Conservation (phyloP, 2,888 invertebrate genomes). For the Branchipolynoe longqiensis region DNA sequence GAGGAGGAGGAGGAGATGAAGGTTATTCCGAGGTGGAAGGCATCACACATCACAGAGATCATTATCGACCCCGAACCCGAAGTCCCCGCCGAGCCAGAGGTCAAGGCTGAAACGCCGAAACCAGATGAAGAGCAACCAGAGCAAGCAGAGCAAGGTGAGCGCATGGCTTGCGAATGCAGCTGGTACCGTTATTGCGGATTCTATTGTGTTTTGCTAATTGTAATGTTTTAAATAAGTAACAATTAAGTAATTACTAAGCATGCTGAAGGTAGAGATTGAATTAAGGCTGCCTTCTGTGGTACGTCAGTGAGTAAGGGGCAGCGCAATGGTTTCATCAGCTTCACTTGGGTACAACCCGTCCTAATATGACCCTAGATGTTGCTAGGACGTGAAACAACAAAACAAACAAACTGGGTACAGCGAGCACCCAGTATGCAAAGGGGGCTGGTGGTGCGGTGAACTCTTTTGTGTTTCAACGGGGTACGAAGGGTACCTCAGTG, state of each 20-base stretch:
- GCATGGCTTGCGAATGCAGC: too few relatives aligned
- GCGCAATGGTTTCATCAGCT: not conserved
- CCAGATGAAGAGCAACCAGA: not conserved
- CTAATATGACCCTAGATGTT: not conserved
- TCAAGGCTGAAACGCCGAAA: conserved; percentile 19
- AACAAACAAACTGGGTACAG: too few relatives aligned
- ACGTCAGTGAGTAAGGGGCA: not conserved
- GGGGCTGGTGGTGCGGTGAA: not conserved
- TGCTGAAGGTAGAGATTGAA: not conserved
- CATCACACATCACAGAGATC: conserved; percentile 77
- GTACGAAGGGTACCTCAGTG: too few relatives aligned
- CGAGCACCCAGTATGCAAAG: not conserved
- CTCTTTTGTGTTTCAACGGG: not conserved
- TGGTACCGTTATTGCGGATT: not conserved
- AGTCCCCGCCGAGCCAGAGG: conserved; percentile 60
- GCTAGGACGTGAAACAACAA: not conserved
- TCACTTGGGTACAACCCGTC: not conserved
- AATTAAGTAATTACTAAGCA: not conserved
- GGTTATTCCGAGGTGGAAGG: conserved; percentile 80
- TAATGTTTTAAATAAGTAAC: not conserved
- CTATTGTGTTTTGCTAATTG: not conserved
- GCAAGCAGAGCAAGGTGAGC: conserved; percentile 44
- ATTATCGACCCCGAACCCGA: conserved; percentile 77
- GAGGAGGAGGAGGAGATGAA: conserved; percentile 75
- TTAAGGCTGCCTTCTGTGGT: not conserved